Evolutionary conservation across 1,140 invertebrate genomes (phyloP), one percentile per base, ranked within the genome.

Genomic region (Archivesica marissinica): DNA sequence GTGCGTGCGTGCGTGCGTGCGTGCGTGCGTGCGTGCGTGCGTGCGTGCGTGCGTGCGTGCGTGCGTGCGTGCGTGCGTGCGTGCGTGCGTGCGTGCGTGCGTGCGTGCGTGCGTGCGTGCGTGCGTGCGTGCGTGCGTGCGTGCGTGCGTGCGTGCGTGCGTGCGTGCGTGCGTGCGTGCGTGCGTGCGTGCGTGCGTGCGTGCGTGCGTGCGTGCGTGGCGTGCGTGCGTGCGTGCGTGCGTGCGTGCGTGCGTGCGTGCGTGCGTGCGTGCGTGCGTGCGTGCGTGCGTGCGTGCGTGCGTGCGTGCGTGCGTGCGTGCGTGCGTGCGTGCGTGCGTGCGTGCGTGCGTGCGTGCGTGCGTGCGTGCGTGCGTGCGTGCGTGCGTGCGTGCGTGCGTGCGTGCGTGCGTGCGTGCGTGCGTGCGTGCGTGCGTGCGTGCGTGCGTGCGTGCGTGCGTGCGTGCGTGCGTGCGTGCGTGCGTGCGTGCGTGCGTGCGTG

Each of bases 361-460:
- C 2, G 0, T 64, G 28, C 28, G 0, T 64, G 0, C 28, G 2
- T 64, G 0, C 28, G 59, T 2, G 28, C 28, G 59, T 64, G 25
- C 59, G 59, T 64, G 25, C 59, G 59, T 64, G 25, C 59, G 59
- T 64, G 25, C 59, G 59, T 64, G 25, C 59, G 59, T 64, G 25
- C 59, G 59, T 64, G 59, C 25, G 25, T 64, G 59, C 25, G 25
- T 64, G 59, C 25, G 59, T 64, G 59, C 25, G 25, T 64, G 59
- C 59, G 59, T 64, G 59, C 25, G 25, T 64, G 59, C 59, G 59
- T 64, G 59, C 25, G 25, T 64, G 59, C 25, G 25, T 64, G 59
- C 25, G 25, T 64, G 59, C 25, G 25, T 64, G 59, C 25, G 25
- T 64, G 59, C 25, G 25, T 64, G 59, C 25, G 25, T 64, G 59